Evolutionary conservation across 2,113 vertebrate genomes (phyloP).

Genomic region (Pedionomus torquatus): DNA sequence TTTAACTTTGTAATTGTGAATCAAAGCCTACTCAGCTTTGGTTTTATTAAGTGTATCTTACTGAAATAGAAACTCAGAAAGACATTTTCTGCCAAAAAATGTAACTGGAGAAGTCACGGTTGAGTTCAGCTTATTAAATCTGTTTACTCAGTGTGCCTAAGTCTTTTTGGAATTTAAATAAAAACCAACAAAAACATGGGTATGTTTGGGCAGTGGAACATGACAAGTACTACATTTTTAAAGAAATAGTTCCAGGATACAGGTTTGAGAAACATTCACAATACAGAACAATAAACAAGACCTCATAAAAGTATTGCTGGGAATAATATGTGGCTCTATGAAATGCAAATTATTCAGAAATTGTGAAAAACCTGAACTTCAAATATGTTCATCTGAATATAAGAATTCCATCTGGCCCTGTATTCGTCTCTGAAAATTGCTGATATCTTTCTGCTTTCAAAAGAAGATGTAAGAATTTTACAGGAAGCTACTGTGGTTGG

Average conservation of each 20-base stretch:
- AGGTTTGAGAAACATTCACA: neutral
- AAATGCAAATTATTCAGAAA: neutral
- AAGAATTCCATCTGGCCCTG: conserved; percentile 12
- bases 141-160: conserved; percentile 61
- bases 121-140: conserved; percentile 69
- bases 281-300: neutral
- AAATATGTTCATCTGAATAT: neutral
- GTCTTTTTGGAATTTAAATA: conserved; percentile 41
- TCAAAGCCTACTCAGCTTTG: conserved; percentile 59
- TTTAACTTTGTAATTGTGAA: conserved; percentile 57
- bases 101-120: conserved; percentile 59
- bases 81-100: conserved; percentile 67
- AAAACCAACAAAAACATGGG: neutral
- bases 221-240: conserved; percentile 8
- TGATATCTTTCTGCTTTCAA: neutral
- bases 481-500: neutral
- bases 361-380: neutral
- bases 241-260: neutral
- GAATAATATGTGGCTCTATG: neutral
- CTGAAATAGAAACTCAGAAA: conserved; percentile 63
- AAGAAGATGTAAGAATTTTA: conserved; percentile 16
- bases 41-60: conserved; percentile 57
- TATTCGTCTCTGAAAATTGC: neutral
- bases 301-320: neutral
- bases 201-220: neutral